phyloP scores from a whole-genome alignment of 2,113 vertebrate species.

The Istiophorus platypterus region DNA sequence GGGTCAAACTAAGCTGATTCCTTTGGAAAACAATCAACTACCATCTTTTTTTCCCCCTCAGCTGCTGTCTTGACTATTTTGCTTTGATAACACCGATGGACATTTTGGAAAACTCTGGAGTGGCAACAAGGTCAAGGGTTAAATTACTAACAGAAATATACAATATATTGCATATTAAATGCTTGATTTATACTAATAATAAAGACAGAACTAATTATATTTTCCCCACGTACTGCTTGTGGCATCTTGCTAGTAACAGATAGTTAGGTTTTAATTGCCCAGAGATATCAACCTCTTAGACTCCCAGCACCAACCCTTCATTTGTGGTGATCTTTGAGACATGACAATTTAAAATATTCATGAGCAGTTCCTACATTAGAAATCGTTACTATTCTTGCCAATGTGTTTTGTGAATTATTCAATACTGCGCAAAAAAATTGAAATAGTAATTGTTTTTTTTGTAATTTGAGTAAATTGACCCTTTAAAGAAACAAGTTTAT shows the following conservation, averaged over 20 bases:
- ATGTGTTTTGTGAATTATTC: neutral
- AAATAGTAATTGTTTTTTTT: neutral
- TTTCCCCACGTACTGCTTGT: neutral
- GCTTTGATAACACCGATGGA: conserved; percentile 48
- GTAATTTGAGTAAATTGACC: neutral
- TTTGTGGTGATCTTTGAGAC: neutral
- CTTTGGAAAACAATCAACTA: conserved; percentile 80
- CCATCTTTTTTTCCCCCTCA: conserved; percentile 71
- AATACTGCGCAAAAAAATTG: neutral
- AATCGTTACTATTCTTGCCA: neutral
- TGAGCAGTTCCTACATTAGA: neutral
- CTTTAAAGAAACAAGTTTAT: neutral
- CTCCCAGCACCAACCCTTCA: neutral
- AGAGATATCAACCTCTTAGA: neutral
- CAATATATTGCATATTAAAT: conserved; percentile 34
- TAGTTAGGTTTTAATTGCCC: neutral
- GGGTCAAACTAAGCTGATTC: conserved; percentile 77
- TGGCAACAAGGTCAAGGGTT: conserved; percentile 50
- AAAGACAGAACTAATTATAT: neutral
- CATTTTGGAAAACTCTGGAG: conserved; percentile 61
- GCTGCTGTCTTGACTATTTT: conserved; percentile 60
- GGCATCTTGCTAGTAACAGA: neutral
- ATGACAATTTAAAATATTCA: neutral
- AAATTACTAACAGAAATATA: conserved; percentile 36
- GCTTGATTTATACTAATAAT: neutral